phyloP scores from a whole-genome alignment of 2,888 invertebrate species.

The Empis stercorea region DNA sequence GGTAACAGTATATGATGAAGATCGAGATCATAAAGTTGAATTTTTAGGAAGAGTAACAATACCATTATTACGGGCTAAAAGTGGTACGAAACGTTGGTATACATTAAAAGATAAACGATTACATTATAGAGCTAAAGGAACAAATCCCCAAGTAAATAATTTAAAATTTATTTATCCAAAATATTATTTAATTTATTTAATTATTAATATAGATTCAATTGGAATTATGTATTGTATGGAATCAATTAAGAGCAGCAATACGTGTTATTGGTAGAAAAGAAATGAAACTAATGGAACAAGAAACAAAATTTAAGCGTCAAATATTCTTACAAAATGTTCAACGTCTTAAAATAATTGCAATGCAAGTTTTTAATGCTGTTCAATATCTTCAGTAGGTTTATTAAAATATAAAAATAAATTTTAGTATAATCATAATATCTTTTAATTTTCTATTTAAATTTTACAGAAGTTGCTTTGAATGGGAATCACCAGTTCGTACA shows the following conservation, averaged over 20 bases:
- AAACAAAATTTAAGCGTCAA: slow-evolving; percentile 90
- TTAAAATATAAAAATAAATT: too few species aligned
- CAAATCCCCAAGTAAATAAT: slow-evolving; percentile 51
- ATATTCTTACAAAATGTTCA: slow-evolving; percentile 88
- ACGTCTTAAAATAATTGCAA: slow-evolving; percentile 77
- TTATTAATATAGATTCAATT: slow-evolving; percentile 50
- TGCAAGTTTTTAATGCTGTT: slow-evolving; percentile 78
- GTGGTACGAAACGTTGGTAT: slow-evolving; percentile 91
- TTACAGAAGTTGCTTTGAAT: slow-evolving; percentile 85
- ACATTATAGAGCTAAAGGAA: slow-evolving; percentile 79
- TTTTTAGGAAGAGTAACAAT: slow-evolving; percentile 88
- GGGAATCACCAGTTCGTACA: slow-evolving; percentile 84
- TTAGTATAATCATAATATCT: too few species aligned
- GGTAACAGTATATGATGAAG: slow-evolving; percentile 94
- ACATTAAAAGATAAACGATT: slow-evolving; percentile 93
- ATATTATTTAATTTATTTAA: too few species aligned
- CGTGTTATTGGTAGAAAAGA: slow-evolving; percentile 91
- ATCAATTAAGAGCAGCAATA: slow-evolving; percentile 79
- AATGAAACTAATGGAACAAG: slow-evolving; percentile 87
- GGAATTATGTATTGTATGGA: slow-evolving; percentile 87
- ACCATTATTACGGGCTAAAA: slow-evolving; percentile 72
- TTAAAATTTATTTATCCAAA: too few species aligned
- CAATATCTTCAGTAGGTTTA: slow-evolving; percentile 75
- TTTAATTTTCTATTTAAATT: too few species aligned
- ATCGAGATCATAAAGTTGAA: slow-evolving; percentile 94